Conservation (phyloP, 37 sponge, comb jelly and placozoan species). For the Chondrosia reniformis region DNA sequence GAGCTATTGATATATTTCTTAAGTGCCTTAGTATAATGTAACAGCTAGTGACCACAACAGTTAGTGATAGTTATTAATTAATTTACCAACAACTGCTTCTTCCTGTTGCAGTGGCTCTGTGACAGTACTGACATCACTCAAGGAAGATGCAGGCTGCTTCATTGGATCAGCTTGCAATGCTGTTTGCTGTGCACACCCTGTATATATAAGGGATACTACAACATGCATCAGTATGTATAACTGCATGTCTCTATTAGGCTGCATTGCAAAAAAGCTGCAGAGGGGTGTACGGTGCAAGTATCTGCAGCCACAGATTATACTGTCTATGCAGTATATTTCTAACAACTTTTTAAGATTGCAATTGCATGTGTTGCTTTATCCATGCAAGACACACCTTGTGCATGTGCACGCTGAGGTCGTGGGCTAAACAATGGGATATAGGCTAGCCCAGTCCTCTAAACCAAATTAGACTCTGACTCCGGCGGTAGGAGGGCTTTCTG, state of each 20-base stretch:
- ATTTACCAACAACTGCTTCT: no score
- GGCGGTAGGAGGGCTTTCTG: background rate
- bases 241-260: background rate
- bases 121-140: no score
- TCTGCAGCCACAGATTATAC: background rate
- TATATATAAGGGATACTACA: background rate
- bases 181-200: background rate
- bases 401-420: background rate
- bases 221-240: background rate
- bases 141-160: background rate
- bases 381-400: background rate
- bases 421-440: constrained; percentile 5
- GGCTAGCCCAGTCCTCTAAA: background rate
- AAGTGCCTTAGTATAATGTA: background rate
- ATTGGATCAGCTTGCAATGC: background rate
- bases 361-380: no score
- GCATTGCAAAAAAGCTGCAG: background rate
- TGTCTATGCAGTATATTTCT: background rate
- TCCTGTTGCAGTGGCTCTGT: background rate
- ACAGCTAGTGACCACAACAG: background rate
- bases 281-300: background rate
- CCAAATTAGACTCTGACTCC: background rate
- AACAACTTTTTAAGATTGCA: no score
- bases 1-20: background rate
- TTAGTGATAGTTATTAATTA: background rate